Evolutionary conservation across 2,888 invertebrate genomes (phyloP).

Genomic region (Dicranocentrus wangi): DNA sequence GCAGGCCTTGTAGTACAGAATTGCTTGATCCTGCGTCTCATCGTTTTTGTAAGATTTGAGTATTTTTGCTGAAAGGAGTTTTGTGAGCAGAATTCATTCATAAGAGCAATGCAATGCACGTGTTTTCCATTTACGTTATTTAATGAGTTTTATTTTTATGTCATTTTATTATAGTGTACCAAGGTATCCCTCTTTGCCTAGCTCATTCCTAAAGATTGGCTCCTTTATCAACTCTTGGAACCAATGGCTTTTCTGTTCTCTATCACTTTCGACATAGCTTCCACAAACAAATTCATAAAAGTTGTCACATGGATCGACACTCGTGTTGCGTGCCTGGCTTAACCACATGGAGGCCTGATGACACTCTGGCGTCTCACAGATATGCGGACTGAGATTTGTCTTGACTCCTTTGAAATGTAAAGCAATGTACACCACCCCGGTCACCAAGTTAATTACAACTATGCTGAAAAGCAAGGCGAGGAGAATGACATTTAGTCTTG

Average conservation of each 20-base stretch:
- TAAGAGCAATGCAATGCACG: no score
- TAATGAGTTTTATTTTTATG: no score
- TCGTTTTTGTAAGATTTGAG: neutral
- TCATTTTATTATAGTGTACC: no score
- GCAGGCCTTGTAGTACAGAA: conserved; percentile 22
- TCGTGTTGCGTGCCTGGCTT: conserved; percentile 36
- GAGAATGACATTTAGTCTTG: neutral
- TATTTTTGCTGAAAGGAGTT: conserved; percentile 4
- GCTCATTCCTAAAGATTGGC: neutral
- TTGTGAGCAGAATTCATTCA: no score
- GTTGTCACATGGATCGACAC: conserved; percentile 57
- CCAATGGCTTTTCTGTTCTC: no score
- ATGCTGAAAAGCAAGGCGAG: conserved; percentile 9
- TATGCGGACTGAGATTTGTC: neutral
- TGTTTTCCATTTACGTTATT: no score
- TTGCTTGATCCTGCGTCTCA: neutral
- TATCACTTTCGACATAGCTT: neutral
- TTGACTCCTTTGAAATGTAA: neutral
- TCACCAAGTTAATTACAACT: neutral
- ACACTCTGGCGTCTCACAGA: conserved; percentile 22
- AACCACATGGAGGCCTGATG: conserved; percentile 23
- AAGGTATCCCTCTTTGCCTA: neutral
- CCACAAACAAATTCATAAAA: conserved; percentile 62
- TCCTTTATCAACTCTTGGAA: no score
- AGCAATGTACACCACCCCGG: conserved; percentile 1